These are phyloP conservation scores for Chaenodraco wilsoni DNA, from an alignment of 2,797 vertebrate genomes.

Conservation along the genomic window DNA sequence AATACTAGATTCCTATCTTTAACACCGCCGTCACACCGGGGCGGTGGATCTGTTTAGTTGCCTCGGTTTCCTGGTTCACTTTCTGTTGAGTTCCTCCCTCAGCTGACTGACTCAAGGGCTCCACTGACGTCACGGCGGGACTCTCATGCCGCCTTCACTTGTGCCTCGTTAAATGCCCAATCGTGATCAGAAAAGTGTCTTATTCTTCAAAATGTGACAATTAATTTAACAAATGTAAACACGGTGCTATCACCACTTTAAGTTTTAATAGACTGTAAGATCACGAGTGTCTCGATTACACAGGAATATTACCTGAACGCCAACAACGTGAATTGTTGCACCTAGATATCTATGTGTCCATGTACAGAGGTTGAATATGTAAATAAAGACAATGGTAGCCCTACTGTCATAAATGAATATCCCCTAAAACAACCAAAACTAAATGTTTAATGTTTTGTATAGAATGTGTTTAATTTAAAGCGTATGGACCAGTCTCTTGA, in stretches of 20 bases:
- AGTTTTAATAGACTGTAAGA: neutral
- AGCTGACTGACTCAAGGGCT: conserved; percentile 67
- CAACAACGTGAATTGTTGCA: neutral
- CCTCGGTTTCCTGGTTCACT: conserved; percentile 78
- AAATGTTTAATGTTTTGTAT: too few relatives aligned
- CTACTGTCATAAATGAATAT: neutral
- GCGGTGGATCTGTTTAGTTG: conserved; percentile 44
- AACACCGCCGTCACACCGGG: conserved; percentile 26
- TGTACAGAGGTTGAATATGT: neutral
- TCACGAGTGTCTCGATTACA: neutral
- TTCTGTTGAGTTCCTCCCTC: conserved; percentile 73
- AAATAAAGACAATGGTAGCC: neutral
- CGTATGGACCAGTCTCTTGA: neutral
- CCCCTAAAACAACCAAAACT: neutral
- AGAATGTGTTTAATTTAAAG: neutral
- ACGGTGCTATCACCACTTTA: rapidly evolving
- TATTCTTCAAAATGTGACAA: neutral
- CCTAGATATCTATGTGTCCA: neutral
- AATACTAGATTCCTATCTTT: conserved; percentile 10
- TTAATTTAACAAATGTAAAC: neutral
- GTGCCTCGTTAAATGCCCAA: neutral
- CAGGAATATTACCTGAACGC: neutral
- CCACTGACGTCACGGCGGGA: conserved; percentile 76
- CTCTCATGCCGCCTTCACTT: conserved; percentile 33
- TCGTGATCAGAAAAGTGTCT: neutral